These are phyloP conservation scores for Reticulitermes lucifugus DNA, from an alignment of 2,888 invertebrate genomes.

Conservation along the genomic window DNA sequence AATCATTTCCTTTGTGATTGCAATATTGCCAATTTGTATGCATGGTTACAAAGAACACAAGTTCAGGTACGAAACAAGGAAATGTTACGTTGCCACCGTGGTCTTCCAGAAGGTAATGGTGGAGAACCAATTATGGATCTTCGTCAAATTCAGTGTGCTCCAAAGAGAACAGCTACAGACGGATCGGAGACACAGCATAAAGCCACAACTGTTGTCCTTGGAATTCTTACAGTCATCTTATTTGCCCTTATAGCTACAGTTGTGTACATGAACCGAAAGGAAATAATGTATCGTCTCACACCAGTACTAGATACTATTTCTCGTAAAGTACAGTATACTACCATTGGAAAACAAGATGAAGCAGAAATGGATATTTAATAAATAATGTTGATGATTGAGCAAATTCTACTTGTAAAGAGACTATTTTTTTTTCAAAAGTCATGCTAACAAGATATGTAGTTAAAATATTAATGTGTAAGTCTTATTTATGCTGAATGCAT, in stretches of 20 bases:
- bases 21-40: slow-evolving; percentile 70
- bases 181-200: slow-evolving; percentile 47
- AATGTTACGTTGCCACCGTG: slow-evolving; percentile 66
- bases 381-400: background rate
- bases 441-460: background rate
- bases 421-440: background rate
- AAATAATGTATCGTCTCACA: slow-evolving; percentile 69
- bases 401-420: too few species aligned
- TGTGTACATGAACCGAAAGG: slow-evolving; percentile 72
- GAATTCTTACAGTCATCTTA: slow-evolving; percentile 67
- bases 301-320: slow-evolving; percentile 75
- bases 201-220: slow-evolving; percentile 61
- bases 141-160: slow-evolving; percentile 54
- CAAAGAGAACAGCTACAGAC: slow-evolving; percentile 23
- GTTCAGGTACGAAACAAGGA: slow-evolving; percentile 71
- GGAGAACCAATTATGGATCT: slow-evolving; percentile 55
- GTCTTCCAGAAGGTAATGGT: slow-evolving; percentile 58
- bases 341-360: slow-evolving; percentile 67
- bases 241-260: slow-evolving; percentile 70
- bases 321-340: slow-evolving; percentile 79
- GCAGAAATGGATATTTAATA: slow-evolving; percentile 51
- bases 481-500: too few species aligned
- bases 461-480: too few species aligned
- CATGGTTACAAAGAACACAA: slow-evolving; percentile 73
- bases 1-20: slow-evolving; percentile 81